Percentiles rank a stretch among this genome's conserved stretches.
These are phyloP conservation scores for Scolopax rusticola DNA, from an alignment of 2,797 vertebrate species.

Conservation along the genomic window DNA sequence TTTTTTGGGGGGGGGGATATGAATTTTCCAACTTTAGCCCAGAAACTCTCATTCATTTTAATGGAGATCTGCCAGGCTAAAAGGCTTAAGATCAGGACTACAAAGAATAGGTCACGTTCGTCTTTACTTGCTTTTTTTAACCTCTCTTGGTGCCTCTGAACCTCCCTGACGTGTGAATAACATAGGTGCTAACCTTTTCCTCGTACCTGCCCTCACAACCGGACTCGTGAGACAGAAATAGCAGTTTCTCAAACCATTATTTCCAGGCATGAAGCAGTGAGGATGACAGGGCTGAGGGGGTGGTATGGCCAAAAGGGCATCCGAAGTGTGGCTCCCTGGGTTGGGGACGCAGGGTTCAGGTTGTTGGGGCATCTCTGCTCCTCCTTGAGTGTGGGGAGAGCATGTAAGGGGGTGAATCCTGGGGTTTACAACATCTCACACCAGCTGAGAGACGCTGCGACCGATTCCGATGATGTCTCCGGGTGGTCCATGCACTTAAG, in stretches of 20 bases:
- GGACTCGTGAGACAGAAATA: neutral
- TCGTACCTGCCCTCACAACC: fast-evolving
- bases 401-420: neutral
- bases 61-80: neutral
- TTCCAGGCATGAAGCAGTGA: neutral
- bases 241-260: neutral
- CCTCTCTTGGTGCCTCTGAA: neutral
- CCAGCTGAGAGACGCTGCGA: neutral
- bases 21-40: neutral
- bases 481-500: neutral
- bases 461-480: fast-evolving
- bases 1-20: neutral
- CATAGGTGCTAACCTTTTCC: neutral
- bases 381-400: neutral
- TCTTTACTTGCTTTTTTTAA: neutral
- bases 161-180: neutral
- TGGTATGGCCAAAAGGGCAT: neutral
- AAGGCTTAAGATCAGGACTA: neutral
- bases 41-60: neutral
- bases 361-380: neutral
- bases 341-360: neutral
- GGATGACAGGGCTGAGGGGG: neutral
- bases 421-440: neutral
- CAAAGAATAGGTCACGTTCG: neutral
- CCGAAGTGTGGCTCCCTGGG: neutral